phyloP scores from a whole-genome alignment of 1,140 invertebrate genomes.

The Prorops nasuta region DNA sequence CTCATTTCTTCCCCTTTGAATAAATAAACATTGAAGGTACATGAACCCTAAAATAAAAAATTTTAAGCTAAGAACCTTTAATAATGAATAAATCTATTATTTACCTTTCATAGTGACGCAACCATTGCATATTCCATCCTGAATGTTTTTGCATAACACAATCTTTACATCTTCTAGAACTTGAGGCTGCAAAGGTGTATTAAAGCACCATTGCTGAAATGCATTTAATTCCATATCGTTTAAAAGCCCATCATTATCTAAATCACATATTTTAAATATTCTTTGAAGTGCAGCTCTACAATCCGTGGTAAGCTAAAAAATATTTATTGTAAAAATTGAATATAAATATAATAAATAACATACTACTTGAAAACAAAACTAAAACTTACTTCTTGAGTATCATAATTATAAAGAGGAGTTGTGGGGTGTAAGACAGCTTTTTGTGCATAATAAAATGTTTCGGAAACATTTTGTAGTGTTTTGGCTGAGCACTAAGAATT shows the following conservation, averaged over 20 bases:
- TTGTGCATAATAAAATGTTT: conserved; percentile 99
- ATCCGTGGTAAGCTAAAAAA: conserved; percentile 89
- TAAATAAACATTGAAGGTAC: conserved; percentile 95
- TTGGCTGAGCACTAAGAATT: conserved; percentile 91
- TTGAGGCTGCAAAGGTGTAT: conserved; percentile 91
- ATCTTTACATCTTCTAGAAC: conserved; percentile 96
- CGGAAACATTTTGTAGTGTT: conserved; percentile 96
- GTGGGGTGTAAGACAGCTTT: conserved; percentile 98
- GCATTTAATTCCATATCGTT: conserved; percentile 96
- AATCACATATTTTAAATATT: conserved; percentile 97
- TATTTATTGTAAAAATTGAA: no score
- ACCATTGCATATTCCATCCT: conserved; percentile 87
- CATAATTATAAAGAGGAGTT: conserved; percentile 90
- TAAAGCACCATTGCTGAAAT: conserved; percentile 97
- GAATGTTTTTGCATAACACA: conserved; percentile 87
- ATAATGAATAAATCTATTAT: no score
- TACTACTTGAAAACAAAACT: no score
- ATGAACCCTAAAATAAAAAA: no score
- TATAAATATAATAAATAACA: no score
- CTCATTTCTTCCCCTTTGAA: conserved; percentile 97
- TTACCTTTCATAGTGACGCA: conserved; percentile 91
- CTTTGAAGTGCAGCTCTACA: conserved; percentile 91
- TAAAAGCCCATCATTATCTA: conserved; percentile 93
- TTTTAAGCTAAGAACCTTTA: no score
- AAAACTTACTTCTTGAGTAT: conserved; percentile 87